phyloP scores from a whole-genome alignment of 2,888 invertebrate genomes.

The Camponotus fellah region DNA sequence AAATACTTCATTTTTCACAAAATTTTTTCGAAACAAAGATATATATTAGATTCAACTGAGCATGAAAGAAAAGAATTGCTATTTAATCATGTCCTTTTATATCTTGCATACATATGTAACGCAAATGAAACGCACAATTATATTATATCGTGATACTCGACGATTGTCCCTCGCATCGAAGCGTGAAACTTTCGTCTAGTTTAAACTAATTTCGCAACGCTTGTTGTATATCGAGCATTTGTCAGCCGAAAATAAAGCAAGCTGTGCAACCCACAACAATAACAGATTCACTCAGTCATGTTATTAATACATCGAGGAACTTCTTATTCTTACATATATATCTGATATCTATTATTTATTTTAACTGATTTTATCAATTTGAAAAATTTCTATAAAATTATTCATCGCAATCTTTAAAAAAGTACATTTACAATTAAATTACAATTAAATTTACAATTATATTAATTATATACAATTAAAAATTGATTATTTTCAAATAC shows the following conservation, averaged over 20 bases:
- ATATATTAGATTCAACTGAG: neutral
- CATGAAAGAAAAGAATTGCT: conserved; percentile 6
- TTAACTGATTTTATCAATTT: neutral
- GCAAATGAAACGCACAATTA: conserved; percentile 1
- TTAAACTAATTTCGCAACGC: conserved; percentile 43
- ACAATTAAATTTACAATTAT: too few relatives aligned
- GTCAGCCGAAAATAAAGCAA: conserved; percentile 45
- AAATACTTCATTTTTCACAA: neutral
- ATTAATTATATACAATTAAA: too few relatives aligned
- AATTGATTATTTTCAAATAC: neutral
- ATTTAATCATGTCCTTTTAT: conserved; percentile 15
- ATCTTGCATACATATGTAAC: neutral
- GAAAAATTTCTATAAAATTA: neutral
- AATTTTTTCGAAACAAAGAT: neutral
- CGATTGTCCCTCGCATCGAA: conserved; percentile 25
- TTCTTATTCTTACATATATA: neutral
- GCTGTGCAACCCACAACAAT: conserved; percentile 34
- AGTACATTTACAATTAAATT: neutral
- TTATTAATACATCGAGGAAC: conserved; percentile 17
- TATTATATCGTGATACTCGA: conserved; percentile 6
- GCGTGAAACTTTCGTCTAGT: conserved; percentile 46
- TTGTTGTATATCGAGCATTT: conserved; percentile 16
- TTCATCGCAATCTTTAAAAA: neutral
- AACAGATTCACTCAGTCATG: neutral
- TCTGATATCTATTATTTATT: neutral